phyloP scores from a whole-genome alignment of 2,113 vertebrate genomes.

The Phodopus roborovskii region DNA sequence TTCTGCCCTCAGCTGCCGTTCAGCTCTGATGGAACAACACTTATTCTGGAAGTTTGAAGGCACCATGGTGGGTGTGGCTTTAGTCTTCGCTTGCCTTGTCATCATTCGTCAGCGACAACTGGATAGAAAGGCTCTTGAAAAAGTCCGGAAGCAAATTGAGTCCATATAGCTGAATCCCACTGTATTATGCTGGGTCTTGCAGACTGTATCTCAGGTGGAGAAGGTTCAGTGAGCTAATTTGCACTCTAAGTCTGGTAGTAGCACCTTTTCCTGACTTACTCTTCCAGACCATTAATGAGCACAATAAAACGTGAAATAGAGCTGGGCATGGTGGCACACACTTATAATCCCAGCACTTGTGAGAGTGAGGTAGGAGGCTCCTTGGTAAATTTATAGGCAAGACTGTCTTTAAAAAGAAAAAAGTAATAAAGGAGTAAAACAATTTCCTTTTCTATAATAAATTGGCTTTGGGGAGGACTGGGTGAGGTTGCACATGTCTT shows the following conservation, averaged over 20 bases:
- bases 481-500: not conserved
- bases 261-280: not conserved
- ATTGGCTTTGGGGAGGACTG: slow-evolving; percentile 6
- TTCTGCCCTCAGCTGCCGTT: slow-evolving; percentile 87
- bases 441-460: slow-evolving; percentile 2
- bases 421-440: slow-evolving; percentile 50
- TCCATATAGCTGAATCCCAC: slow-evolving; percentile 85
- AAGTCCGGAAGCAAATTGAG: slow-evolving; percentile 92
- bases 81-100: slow-evolving; percentile 87
- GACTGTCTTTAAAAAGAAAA: not conserved
- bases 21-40: slow-evolving; percentile 85
- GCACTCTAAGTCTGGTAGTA: not conserved
- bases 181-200: no score
- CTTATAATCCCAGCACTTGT: not conserved
- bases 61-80: slow-evolving; percentile 82
- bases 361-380: not conserved
- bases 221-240: slow-evolving; percentile 2
- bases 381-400: not conserved
- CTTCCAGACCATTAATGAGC: slow-evolving; percentile 22
- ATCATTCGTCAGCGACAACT: slow-evolving; percentile 88
- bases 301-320: slow-evolving; percentile 54
- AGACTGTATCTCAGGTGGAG: not conserved
- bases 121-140: slow-evolving; percentile 91
- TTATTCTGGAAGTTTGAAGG: slow-evolving; percentile 91
- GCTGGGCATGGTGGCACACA: not conserved